A percentile compares a stretch with the other conserved stretches of the same genome.
phyloP scores from a whole-genome alignment of 2,797 vertebrate genomes.

The Crossoptilon crossoptilon region DNA sequence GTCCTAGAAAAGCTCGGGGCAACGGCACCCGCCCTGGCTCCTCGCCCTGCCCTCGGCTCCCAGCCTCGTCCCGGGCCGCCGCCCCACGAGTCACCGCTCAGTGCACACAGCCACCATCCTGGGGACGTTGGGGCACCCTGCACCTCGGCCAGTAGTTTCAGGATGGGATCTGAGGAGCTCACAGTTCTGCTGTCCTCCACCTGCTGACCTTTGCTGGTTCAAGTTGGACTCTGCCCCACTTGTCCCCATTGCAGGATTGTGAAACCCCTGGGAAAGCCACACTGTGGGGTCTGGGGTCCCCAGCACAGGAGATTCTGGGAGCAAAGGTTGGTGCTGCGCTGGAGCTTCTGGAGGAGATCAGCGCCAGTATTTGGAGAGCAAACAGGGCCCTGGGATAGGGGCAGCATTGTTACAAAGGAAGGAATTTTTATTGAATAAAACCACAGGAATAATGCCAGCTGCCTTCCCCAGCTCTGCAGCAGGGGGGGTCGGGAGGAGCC shows the following conservation, averaged over 20 bases:
- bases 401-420: neutral
- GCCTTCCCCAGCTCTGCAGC: neutral
- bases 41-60: neutral
- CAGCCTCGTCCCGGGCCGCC: conserved; percentile 9
- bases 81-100: neutral
- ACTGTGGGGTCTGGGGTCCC: neutral
- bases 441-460: neutral
- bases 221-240: neutral
- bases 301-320: neutral
- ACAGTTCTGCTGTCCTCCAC: accelerated
- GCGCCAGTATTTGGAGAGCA: neutral
- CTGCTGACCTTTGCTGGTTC: neutral
- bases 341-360: neutral
- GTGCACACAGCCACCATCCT: accelerated
- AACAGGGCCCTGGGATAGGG: neutral
- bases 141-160: neutral
- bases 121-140: neutral
- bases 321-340: too few relatives aligned
- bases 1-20: neutral
- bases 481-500: neutral
- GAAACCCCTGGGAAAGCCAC: neutral
- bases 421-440: neutral
- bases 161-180: neutral
- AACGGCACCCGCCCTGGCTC: neutral
- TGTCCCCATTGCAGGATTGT: neutral